Evolutionary conservation across 1,140 invertebrate genomes (phyloP), one percentile per base, ranked within the genome.

Genomic region (Pseudomyrmex sp.): DNA sequence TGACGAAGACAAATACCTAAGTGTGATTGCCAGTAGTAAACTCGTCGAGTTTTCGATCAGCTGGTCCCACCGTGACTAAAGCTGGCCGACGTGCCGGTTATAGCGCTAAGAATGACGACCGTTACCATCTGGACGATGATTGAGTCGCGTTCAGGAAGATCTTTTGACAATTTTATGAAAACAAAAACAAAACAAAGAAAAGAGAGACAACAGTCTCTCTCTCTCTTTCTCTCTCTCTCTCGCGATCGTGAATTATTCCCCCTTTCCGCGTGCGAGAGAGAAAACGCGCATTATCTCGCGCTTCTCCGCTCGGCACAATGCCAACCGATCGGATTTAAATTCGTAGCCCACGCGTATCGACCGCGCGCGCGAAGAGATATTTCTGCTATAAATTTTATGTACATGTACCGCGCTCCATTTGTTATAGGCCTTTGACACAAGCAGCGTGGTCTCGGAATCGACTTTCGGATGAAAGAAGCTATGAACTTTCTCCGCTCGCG

Each of bases 1-100:
- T 83, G 82, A 83, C 82, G 70, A 83, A 76, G 82, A 77, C 73
- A 76, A 76, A 83, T 76, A 76, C 72, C 72, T 66, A 75, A 63
- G 69, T 82, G 70, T 65, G 82, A 83, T 77, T 76, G 82, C 62
- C 63, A 18, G 66, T 79, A 79, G 76, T 80, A 80, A 80, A 72
- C 66, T 80, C 68, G 76, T 80, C 54, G 76, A 72, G 76, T 80
- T 80, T 80, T 72, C 76, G 76, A 80, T 80, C 76, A 80, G 76
- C 76, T 80, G 76, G 66, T 72, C 44, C 76, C 66, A 80, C 66
- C 66, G 76, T 80, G 76, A 80, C 66, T 72, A 72, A 80, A 72
- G 54, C 48, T 18, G 44, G 52, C 26, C 65, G 63, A 80, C 54
- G 66, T 70, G 76, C 44, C 20, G 48, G 46, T 44, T 61, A 18